phyloP scores from a whole-genome alignment of 1,140 invertebrate genomes.

The Megalopta genalis region DNA sequence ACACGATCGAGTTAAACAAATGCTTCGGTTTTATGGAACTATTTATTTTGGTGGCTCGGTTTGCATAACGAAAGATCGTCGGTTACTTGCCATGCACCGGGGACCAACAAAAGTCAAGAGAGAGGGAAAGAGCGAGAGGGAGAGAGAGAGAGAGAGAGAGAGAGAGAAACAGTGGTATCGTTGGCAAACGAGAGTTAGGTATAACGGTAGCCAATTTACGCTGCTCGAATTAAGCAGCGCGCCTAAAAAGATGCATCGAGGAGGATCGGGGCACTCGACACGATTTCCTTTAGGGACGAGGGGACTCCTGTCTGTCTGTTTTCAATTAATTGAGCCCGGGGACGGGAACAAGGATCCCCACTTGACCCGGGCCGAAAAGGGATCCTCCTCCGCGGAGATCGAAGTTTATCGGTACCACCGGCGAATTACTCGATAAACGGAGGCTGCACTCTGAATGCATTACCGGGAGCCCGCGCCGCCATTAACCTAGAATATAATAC shows the following conservation, averaged over 20 bases:
- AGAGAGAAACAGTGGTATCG: not conserved
- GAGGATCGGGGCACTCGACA: slow-evolving; percentile 25
- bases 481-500: slow-evolving; percentile 46
- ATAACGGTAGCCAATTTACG: slow-evolving; percentile 1
- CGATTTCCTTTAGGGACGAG: slow-evolving; percentile 8
- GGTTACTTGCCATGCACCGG: too few species aligned
- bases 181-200: too few species aligned
- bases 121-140: too few species aligned
- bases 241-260: not conserved
- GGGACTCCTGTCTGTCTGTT: not conserved
- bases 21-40: too few species aligned
- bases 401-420: slow-evolving; percentile 2
- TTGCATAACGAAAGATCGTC: too few species aligned
- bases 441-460: slow-evolving; percentile 34
- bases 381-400: not conserved
- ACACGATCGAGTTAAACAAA: too few species aligned
- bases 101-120: too few species aligned
- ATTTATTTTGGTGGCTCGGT: too few species aligned
- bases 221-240: not conserved
- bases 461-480: slow-evolving; percentile 31
- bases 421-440: slow-evolving; percentile 14
- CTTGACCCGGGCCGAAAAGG: slow-evolving; percentile 30
- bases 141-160: too few species aligned
- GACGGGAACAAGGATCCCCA: not conserved
- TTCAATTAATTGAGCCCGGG: not conserved